Conservation (phyloP, 2,113 vertebrate genomes). For the Cyanoliseus patagonus region DNA sequence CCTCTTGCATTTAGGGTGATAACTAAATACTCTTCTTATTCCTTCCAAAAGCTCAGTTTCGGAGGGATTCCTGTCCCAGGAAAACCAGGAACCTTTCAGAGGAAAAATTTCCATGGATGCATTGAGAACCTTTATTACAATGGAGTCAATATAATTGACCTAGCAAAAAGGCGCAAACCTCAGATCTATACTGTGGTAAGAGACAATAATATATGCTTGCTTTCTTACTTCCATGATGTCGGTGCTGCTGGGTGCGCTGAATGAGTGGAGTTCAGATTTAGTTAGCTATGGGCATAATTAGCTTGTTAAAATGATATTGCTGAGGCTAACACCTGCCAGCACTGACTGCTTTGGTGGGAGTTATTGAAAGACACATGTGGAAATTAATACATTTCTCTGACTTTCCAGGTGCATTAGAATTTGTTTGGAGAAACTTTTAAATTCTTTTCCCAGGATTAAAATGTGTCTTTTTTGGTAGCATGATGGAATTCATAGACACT, state of each 20-base stretch:
- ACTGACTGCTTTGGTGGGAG: background rate
- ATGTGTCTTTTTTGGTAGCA: background rate
- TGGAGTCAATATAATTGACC: conserved; percentile 93
- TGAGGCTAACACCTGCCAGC: background rate
- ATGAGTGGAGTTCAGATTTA: background rate
- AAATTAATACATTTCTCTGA: background rate
- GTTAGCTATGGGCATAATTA: background rate
- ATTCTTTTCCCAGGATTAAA: background rate
- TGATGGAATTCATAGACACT: background rate
- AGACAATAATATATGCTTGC: background rate
- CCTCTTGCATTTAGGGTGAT: background rate
- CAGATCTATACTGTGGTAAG: conserved; percentile 98
- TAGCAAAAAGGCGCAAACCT: conserved; percentile 94
- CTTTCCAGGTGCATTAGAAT: background rate
- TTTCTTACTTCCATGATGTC: background rate
- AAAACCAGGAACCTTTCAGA: conserved; percentile 96
- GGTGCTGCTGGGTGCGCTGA: background rate
- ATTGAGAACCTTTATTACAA: conserved; percentile 99
- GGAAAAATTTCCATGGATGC: conserved; percentile 97
- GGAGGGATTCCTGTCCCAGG: conserved; percentile 96
- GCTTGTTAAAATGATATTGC: background rate
- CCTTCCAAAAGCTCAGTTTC: conserved; percentile 90
- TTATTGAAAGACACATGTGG: background rate
- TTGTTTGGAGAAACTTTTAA: background rate
- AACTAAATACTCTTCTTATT: conserved; percentile 54